A percentile compares a stretch with the other conserved stretches of the same genome.
phyloP scores from a whole-genome alignment of 2,797 vertebrate species.

The Sorex maritimensis region DNA sequence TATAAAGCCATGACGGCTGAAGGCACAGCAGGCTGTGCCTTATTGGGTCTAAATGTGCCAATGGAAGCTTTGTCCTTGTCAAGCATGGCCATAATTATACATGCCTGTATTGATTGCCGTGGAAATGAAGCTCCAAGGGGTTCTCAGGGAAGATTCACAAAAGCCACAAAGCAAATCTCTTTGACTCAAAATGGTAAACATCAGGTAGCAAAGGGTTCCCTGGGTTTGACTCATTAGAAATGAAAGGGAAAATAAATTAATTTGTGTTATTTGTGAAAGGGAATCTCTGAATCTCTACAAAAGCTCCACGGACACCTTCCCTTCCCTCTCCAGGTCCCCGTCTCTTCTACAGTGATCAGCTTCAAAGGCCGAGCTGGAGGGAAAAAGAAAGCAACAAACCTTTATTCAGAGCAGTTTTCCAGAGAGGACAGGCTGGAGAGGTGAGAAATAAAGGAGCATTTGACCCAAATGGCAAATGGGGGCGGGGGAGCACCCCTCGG shows the following conservation, averaged over 20 bases:
- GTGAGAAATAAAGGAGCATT: background rate
- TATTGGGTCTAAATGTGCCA: background rate
- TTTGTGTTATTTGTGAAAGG: slow-evolving; percentile 22
- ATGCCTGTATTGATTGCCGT: background rate
- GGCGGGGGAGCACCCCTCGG: accelerated
- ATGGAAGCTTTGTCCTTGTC: background rate
- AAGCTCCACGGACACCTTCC: background rate
- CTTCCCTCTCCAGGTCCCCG: background rate
- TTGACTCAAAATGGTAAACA: background rate
- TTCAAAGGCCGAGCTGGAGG: background rate
- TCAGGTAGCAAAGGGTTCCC: background rate
- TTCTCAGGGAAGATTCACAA: background rate
- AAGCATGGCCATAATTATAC: background rate
- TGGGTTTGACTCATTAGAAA: background rate
- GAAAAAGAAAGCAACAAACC: background rate
- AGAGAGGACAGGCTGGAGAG: background rate
- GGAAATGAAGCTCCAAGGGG: background rate
- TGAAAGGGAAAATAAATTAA: slow-evolving; percentile 21
- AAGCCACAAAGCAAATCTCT: slow-evolving; percentile 13
- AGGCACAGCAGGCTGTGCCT: background rate
- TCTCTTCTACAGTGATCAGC: background rate
- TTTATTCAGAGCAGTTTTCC: background rate
- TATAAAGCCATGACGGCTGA: slow-evolving; percentile 19
- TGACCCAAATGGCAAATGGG: background rate
- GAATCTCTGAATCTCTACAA: background rate